Base-by-base conservation (phyloP, 2,113 vertebrate species). In the Seriola quinqueradiata region DNA sequence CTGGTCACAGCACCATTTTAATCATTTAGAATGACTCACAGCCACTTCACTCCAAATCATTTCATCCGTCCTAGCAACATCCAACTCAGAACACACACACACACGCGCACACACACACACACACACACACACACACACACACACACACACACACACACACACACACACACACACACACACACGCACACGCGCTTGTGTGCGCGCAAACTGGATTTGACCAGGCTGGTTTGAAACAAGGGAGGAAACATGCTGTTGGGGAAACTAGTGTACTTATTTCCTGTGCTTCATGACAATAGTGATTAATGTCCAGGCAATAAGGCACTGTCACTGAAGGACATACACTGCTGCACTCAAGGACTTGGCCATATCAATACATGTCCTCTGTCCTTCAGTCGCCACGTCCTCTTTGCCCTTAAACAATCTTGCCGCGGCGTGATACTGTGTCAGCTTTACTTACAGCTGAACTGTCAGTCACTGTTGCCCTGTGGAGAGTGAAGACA, bases 251-350 rank as follows among this genome's bases (percentile, higher is more conserved):
- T 89, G 80, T 32, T 75, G 78, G 75, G 84, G 72, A 79, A 76
- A 77, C 77, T 23, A 64, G 65, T 89, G 64, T 52, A 89, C 90
- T 88, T 89, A 84, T 87, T 85, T 91, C 87, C 82, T 83, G 70
- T 83, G 85, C 86, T 91, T 91, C 91, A 83, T 93, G 93, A 90
- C 85, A 90, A 86, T 87, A 63, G 88, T 95, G 94, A 95, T 94
- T 92, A 93, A 95, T 95, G 92, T 88, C 72, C 79, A 87, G 64
- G 73, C 90, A 94, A 92, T 93, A 90, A 93, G 87, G 76, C 81
- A 66, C 82, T 89, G 92, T 90, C 92, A 93, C 88, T 79, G 81
- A 94, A 93, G 90, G 92, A 94, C 90, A 79, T 88, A 84, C 84
- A 86, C 88, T 71, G 82, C 87, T 90, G 77, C 81, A 89, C 83